Percentiles rank a stretch among this genome's conserved stretches.
Evolutionary conservation across 2,888 invertebrate genomes (phyloP).

Genomic region (Endomychus coccineus): DNA sequence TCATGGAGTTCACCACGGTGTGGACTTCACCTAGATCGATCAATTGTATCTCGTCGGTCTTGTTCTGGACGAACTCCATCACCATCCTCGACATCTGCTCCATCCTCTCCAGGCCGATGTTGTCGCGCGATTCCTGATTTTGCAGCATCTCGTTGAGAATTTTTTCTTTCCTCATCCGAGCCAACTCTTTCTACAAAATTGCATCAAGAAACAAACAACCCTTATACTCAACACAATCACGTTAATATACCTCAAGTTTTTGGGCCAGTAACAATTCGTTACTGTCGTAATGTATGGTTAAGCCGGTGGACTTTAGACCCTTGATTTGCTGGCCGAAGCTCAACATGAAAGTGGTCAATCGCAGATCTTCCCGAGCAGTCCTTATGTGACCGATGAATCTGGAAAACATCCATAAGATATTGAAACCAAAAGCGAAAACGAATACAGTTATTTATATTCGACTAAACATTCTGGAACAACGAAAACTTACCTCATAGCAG

Average conservation of each 20-base stretch:
- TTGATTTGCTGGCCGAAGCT: slow-evolving; percentile 37
- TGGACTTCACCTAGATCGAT: slow-evolving; percentile 15
- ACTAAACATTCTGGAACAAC: neutral
- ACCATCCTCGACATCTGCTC: slow-evolving; percentile 37
- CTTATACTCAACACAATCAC: too few species aligned
- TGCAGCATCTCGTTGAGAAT: neutral
- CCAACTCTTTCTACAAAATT: neutral
- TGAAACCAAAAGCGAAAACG: slow-evolving; percentile 3
- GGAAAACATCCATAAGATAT: slow-evolving; percentile 12
- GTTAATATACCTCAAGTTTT: too few species aligned
- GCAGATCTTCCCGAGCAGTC: slow-evolving; percentile 33
- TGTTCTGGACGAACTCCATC: slow-evolving; percentile 35
- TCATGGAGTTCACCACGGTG: neutral
- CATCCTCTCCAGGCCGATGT: slow-evolving; percentile 34
- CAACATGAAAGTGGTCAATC: slow-evolving; percentile 40
- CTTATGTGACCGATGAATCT: slow-evolving; percentile 44
- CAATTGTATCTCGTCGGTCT: slow-evolving; percentile 35
- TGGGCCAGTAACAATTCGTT: too few species aligned
- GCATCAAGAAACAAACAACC: too few species aligned
- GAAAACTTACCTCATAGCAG: slow-evolving; percentile 39
- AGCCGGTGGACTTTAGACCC: slow-evolving; percentile 31
- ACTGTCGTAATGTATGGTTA: too few species aligned
- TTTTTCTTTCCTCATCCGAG: neutral
- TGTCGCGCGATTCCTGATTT: slow-evolving; percentile 23
- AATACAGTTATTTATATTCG: neutral